phyloP scores from a whole-genome alignment of 2,113 vertebrate species.

The Egretta garzetta region DNA sequence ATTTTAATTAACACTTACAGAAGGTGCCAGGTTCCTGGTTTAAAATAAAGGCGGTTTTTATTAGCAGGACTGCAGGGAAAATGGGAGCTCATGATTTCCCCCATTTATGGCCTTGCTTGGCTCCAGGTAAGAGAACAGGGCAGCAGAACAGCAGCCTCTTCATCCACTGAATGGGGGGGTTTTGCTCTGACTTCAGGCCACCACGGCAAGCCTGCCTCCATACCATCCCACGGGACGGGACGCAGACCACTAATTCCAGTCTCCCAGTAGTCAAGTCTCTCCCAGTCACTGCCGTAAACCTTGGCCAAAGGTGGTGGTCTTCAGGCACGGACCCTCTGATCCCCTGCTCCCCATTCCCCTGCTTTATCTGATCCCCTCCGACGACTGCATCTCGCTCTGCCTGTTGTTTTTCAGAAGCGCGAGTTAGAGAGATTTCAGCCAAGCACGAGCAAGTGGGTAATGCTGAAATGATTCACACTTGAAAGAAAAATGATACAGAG shows the following conservation, averaged over 20 bases:
- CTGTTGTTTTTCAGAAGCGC: neutral
- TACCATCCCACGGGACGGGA: neutral
- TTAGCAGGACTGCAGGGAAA: neutral
- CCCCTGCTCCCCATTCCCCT: neutral
- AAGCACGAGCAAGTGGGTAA: neutral
- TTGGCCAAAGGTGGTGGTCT: neutral
- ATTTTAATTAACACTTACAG: neutral
- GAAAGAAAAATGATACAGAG: slow-evolving; percentile 42
- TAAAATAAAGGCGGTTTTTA: neutral
- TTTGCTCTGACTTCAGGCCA: neutral
- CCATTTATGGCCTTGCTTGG: neutral
- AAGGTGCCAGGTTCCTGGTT: neutral
- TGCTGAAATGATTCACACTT: slow-evolving; percentile 37
- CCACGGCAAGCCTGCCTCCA: neutral
- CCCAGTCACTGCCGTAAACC: neutral
- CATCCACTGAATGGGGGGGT: neutral
- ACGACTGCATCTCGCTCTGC: neutral
- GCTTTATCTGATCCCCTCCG: neutral
- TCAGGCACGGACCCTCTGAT: neutral
- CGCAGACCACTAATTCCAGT: neutral
- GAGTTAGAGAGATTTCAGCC: neutral
- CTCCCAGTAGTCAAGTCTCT: neutral
- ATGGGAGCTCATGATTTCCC: neutral
- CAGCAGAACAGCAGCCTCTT: neutral
- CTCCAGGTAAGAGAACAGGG: neutral